A percentile compares a stretch with the other conserved stretches of the same genome.
Evolutionary conservation across 2,797 vertebrate genomes (phyloP).

Genomic region (Pelobates cultripes): DNA sequence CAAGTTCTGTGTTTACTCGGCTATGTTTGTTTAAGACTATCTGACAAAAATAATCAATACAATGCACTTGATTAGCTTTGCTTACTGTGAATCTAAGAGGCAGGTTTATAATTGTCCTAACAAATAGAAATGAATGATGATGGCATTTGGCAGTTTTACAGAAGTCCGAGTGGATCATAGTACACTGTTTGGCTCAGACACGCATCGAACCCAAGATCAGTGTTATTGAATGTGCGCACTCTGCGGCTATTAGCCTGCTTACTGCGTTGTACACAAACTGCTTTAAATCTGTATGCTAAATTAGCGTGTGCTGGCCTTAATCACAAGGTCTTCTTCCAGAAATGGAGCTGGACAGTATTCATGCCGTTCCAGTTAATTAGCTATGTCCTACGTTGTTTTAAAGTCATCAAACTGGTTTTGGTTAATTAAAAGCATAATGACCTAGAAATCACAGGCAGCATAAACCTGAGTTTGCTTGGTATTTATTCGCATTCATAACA

Average conservation of each 20-base stretch:
- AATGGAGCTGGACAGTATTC: not conserved
- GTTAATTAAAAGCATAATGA: too few species aligned
- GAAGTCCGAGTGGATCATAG: not conserved
- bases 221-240: not conserved
- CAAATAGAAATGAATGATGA: not conserved
- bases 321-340: not conserved
- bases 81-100: not conserved
- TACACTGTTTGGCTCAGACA: not conserved
- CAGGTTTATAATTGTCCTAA: not conserved
- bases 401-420: too few species aligned
- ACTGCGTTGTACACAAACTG: not conserved
- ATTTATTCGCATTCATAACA: too few species aligned
- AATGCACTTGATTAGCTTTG: constrained; percentile 20
- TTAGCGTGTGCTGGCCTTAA: not conserved
- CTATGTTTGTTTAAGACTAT: constrained; percentile 31
- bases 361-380: too few species aligned
- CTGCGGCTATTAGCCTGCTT: not conserved
- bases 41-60: constrained; percentile 16
- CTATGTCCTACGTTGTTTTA: too few species aligned
- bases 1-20: constrained; percentile 13
- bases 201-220: not conserved
- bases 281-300: not conserved
- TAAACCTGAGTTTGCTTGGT: too few species aligned
- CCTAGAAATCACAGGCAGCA: too few species aligned
- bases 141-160: not conserved